Evolutionary conservation across 2,888 invertebrate genomes (phyloP), one percentile per base, ranked within the genome.

Genomic region (Boloria euphrosyne): DNA sequence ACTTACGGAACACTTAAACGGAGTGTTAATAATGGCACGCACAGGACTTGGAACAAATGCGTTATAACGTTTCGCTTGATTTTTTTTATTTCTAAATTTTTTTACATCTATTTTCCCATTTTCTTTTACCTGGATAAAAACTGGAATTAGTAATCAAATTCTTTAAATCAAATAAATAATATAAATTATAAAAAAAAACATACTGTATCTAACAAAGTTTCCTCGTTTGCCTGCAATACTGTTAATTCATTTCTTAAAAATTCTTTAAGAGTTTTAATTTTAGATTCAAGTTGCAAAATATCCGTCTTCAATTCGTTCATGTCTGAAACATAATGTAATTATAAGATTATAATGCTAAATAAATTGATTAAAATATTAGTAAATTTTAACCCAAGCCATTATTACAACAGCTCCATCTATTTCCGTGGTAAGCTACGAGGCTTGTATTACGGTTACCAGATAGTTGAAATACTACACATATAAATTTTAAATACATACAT

Each of bases 11-110:
- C 81, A 84, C 74, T 87, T 89, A 38, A 87, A 82, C 7, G 90
- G 90, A 13, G 88, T 85, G 62, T 82, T 82, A 70, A 90, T 89
- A 4, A 89, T 57, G 14, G 74, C 75, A 74, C 81, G 82, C 6
- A 91, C 87, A 2, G 90, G 90, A 75, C 91, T 92, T 3, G 85
- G 83, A 1, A 89, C 80, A 43, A 88, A 82, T 53, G 84, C 79
- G 18, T 78, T 86, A 66, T 79, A 89, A 27, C 78, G 78, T 50
- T 79, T 80, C 13, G 74, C 71, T 61, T 71, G 70, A 0, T 73
- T 46, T 74, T 78, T 82, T 7, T 72, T 66, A 14, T 38, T 22
- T 22, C 2, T 17, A n/a, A 53, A 63, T 27, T 17, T 27, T 55
- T 55, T 71, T 22, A 14, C 61, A 43, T 63, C 51, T 17, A 67